These are phyloP conservation scores for Coenonympha glycerion DNA, from an alignment of 2,888 invertebrate species.

Conservation along the genomic window DNA sequence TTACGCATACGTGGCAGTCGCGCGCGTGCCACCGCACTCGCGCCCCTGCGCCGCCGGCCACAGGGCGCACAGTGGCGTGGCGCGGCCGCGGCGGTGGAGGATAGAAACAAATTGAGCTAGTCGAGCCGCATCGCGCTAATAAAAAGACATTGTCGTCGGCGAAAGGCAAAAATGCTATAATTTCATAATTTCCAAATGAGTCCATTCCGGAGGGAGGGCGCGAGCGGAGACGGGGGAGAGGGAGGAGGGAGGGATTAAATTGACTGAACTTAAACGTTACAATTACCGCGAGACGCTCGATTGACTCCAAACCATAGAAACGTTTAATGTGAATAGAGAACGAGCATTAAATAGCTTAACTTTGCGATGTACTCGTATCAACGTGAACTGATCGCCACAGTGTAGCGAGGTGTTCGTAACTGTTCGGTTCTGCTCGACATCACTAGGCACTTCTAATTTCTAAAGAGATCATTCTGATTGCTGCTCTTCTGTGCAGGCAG, in stretches of 20 bases:
- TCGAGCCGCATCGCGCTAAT: slow-evolving; percentile 58
- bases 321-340: neutral
- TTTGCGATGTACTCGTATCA: neutral
- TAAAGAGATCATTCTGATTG: no score
- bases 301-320: neutral
- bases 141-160: slow-evolving; percentile 66
- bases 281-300: slow-evolving; percentile 1
- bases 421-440: no score
- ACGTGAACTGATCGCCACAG: no score
- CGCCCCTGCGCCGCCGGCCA: slow-evolving; percentile 35
- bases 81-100: slow-evolving; percentile 36
- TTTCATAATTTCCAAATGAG: slow-evolving; percentile 64
- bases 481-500: no score
- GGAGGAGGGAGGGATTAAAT: slow-evolving; percentile 2
- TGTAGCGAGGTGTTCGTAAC: no score
- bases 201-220: slow-evolving; percentile 11
- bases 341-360: neutral
- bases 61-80: slow-evolving; percentile 15
- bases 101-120: slow-evolving; percentile 70
- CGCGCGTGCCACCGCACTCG: slow-evolving; percentile 31
- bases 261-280: slow-evolving; percentile 9
- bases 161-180: slow-evolving; percentile 64
- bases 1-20: slow-evolving; percentile 72
- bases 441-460: no score
- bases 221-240: neutral